These are phyloP conservation scores for Phoxinus dragarum DNA, from an alignment of 2,797 vertebrate species.

Conservation along the genomic window DNA sequence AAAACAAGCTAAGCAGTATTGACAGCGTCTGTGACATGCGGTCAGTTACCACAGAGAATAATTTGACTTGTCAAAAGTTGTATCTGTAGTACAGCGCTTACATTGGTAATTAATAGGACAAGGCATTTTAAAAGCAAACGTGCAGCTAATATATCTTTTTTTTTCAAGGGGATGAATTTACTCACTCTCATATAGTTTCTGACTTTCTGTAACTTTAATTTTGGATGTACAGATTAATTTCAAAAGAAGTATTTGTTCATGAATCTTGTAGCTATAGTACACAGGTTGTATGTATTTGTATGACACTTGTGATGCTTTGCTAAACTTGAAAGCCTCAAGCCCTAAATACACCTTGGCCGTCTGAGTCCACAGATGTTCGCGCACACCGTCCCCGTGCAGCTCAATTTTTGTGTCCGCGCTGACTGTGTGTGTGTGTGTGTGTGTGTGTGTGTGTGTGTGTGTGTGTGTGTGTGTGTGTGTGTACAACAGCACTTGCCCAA, in stretches of 20 bases:
- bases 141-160: not conserved
- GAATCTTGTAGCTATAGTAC: not conserved
- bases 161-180: not conserved
- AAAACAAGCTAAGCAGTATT: conserved; percentile 11
- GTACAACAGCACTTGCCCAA: not conserved
- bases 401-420: not conserved
- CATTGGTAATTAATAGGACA: not conserved
- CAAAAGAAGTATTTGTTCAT: not conserved
- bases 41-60: not conserved
- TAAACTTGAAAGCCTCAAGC: not conserved
- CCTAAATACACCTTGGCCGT: not conserved
- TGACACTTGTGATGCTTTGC: not conserved
- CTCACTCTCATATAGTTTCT: not conserved
- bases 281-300: not conserved
- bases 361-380: not conserved
- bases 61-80: not conserved
- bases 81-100: not conserved
- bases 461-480: not conserved
- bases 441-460: not conserved
- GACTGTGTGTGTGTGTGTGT: not conserved
- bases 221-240: not conserved
- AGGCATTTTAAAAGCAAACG: conserved; percentile 2
- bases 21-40: not conserved
- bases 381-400: not conserved
- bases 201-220: not conserved